Evolutionary conservation across 2,113 vertebrate genomes (phyloP), one percentile per base, ranked within the genome.

Genomic region (Speoplatyrhinus poulsoni): DNA sequence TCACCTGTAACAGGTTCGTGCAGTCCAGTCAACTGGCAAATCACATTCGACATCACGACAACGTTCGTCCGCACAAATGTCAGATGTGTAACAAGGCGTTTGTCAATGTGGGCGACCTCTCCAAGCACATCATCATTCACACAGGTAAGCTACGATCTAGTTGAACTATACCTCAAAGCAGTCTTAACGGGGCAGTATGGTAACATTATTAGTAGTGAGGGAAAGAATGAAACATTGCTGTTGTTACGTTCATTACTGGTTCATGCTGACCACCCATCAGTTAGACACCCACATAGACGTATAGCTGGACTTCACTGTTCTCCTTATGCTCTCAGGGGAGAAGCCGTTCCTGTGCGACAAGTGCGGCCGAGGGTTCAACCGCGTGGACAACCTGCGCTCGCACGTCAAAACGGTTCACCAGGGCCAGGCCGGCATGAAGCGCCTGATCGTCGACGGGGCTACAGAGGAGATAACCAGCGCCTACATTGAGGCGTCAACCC

Each of bases 111-210:
- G 98, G 98, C 0, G 98, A 99, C 76, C 93, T 99, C 62, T 98
- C 98, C 33, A 99, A 99, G 82, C 98, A 99, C 81, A 96, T 99
- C 85, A 99, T 99, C 76, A 98, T 99, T 83, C 98, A 99, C 90
- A 99, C 98, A 0, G 98, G 98, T 98, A 88, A 48, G 60, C 33
- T 41, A 5, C 4, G 36, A 1, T 7, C 36, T 41, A 41, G 36
- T 41, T 41, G 5, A 6, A 41, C 36, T 41, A 41, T 0, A 41
- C 3, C 36, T 41, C 36, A 41, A 41, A 41, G 5, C 36, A 41
- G 36, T 41, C 36, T 41, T 41, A 41, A 7, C 7, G 4, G 36
- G 36, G 36, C 36, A 41, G 4, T 41, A 7, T 41, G 36, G 36
- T 41, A 8, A 41, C 36, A 41, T 7, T 5, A 41, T 41, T 41